These are phyloP conservation scores for Macquaria ambigua DNA, from an alignment of 2,113 vertebrate species.

Conservation along the genomic window DNA sequence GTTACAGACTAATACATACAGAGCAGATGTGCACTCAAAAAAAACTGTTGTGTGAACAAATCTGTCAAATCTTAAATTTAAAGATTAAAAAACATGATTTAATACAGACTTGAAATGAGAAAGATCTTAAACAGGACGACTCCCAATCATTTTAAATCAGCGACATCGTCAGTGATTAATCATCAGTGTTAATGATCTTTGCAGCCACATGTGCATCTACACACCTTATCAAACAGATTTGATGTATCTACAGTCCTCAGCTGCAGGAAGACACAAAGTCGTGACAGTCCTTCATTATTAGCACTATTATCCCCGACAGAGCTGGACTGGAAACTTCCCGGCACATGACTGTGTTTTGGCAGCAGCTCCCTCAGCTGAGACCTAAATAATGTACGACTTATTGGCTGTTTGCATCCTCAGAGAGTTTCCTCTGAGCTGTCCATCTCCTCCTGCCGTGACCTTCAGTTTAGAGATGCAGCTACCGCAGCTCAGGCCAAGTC, in stretches of 20 bases:
- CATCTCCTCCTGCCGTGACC: not conserved
- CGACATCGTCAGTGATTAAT: not conserved
- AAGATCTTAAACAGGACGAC: too few relatives aligned
- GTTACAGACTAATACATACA: too few relatives aligned
- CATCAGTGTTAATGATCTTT: not conserved
- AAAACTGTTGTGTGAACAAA: too few relatives aligned
- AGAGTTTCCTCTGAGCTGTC: conserved; percentile 19
- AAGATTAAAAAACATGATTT: too few relatives aligned
- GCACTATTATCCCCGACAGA: conserved; percentile 11
- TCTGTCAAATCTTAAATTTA: too few relatives aligned
- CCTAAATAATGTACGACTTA: conserved; percentile 69
- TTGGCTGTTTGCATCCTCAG: conserved; percentile 17
- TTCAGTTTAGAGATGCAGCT: not conserved
- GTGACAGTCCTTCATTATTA: conserved; percentile 40
- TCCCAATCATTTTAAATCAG: too few relatives aligned
- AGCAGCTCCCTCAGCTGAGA: conserved; percentile 26
- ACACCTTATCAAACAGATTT: not conserved
- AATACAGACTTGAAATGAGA: too few relatives aligned
- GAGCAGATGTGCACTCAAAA: too few relatives aligned
- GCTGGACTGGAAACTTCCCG: conserved; percentile 12
- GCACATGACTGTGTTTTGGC: conserved; percentile 10
- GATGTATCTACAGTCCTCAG: not conserved
- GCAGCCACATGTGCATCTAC: not conserved
- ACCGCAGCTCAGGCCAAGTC: not conserved
- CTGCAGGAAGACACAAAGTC: too few relatives aligned